Evolutionary conservation across 2,888 invertebrate species (phyloP).

Genomic region (Tiphia femorata): DNA sequence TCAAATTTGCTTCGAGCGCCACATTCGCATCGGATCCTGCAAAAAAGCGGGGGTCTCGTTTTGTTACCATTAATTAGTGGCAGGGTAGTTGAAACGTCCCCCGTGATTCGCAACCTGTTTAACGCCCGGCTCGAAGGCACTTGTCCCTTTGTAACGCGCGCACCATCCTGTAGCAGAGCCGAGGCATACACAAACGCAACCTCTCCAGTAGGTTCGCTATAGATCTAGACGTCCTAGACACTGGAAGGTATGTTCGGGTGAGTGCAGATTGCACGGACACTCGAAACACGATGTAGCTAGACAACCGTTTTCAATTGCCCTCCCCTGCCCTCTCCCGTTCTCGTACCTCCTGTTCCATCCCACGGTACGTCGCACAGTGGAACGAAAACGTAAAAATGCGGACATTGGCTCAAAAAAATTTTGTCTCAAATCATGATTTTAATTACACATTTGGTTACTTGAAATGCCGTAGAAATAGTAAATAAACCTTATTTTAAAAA

Average conservation of each 20-base stretch:
- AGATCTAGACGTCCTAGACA: not conserved
- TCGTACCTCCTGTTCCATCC: too few species aligned
- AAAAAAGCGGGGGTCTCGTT: not conserved
- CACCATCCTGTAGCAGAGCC: not conserved
- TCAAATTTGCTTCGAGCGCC: not conserved
- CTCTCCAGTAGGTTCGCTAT: not conserved
- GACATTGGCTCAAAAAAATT: too few species aligned
- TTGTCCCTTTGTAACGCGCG: not conserved
- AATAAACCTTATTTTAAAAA: too few species aligned
- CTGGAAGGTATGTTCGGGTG: not conserved
- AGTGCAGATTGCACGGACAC: not conserved
- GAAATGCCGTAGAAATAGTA: too few species aligned
- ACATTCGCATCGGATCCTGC: not conserved
- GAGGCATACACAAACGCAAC: slow-evolving; percentile 1
- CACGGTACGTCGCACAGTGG: too few species aligned
- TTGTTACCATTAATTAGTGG: not conserved
- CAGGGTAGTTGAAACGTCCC: not conserved
- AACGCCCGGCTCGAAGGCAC: not conserved
- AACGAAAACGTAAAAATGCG: too few species aligned
- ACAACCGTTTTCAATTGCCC: slow-evolving; percentile 13
- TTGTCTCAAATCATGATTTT: too few species aligned
- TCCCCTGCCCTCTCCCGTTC: not conserved
- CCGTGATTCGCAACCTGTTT: not conserved
- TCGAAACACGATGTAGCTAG: slow-evolving; percentile 5
- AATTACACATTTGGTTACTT: too few species aligned